These are phyloP conservation scores for Hapalemur alaotrensis DNA, from an alignment of 2,797 vertebrate species.

Conservation along the genomic window DNA sequence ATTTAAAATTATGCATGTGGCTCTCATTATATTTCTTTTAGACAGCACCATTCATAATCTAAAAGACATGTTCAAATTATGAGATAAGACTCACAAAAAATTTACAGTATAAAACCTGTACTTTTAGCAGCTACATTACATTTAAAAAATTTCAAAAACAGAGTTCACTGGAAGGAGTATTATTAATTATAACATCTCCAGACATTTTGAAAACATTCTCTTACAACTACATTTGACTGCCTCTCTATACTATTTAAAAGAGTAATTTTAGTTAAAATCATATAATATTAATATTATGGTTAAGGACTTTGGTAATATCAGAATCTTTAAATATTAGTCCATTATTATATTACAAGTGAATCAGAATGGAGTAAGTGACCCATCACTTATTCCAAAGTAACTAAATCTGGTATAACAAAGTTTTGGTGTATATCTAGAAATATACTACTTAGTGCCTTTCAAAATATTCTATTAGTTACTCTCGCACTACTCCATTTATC, in stretches of 20 bases:
- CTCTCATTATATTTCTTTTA: background rate
- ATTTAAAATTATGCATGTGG: background rate
- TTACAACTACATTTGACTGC: background rate
- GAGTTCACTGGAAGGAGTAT: slow-evolving; percentile 5
- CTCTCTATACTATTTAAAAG: slow-evolving; percentile 38
- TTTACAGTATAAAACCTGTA: background rate
- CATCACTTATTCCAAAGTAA: slow-evolving; percentile 22
- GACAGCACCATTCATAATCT: background rate
- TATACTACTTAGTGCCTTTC: background rate
- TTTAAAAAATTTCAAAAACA: slow-evolving; percentile 48
- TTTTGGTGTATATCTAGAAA: background rate
- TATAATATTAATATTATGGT: background rate
- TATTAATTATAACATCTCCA: slow-evolving; percentile 19
- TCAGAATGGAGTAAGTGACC: background rate
- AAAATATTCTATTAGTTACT: slow-evolving; percentile 10
- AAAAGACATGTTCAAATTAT: slow-evolving; percentile 43
- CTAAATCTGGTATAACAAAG: background rate
- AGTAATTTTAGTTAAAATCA: slow-evolving; percentile 38
- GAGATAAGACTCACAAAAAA: background rate
- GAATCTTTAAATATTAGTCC: slow-evolving; percentile 1
- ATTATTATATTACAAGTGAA: slow-evolving; percentile 22
- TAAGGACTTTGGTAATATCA: background rate
- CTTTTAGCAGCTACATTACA: background rate
- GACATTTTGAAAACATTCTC: slow-evolving; percentile 17
- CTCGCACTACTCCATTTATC: background rate